Evolutionary conservation across 2,888 invertebrate genomes (phyloP), one percentile per base, ranked within the genome.

Genomic region (Empis stercorea): DNA sequence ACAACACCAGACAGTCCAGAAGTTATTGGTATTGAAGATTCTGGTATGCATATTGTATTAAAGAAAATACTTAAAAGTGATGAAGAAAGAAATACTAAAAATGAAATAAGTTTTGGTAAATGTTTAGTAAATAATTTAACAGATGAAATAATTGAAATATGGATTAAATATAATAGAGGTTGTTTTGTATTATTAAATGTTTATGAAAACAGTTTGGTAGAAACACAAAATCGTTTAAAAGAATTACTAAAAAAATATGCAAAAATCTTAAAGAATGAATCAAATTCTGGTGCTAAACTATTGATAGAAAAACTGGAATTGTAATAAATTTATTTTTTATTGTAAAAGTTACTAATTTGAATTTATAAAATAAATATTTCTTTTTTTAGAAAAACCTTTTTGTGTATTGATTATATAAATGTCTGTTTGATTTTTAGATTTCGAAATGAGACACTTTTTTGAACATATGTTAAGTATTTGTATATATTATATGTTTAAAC

Each of bases 11-110:
- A 68, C 42, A 68, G 73, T 34, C 15, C 48, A n/a, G 51, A 54
- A 9, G 48, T 48, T 38, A 44, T 53, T 1, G 80, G 80, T 1
- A 73, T 87, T 13, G 87, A 88, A 66, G 79, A 86, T 59, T 71
- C 83, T 0, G 87, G 84, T 10, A 71, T 86, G 49, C 86, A 87
- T 65, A 78, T 82, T 74, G 76, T 78, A 50, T 64, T 87, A 30
- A 89, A 87, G 61, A 87, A 85, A 66, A 68, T 88, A 13, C 76
- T 84, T 13, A 74, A 75, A 48, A 64, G 76, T 45, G 86, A 86
- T 59, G 76, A 76, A 55, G 68, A 67, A 11, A 65, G 70, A 34
- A 49, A 56, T 1, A 58, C 66, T 46, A 68, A 66, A 40, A 61
- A 66, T 4, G 66, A 70, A 10, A 59, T 63, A 10, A 76, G 78